phyloP scores from a whole-genome alignment of 2,797 vertebrate genomes.

The Propithecus deckenii region DNA sequence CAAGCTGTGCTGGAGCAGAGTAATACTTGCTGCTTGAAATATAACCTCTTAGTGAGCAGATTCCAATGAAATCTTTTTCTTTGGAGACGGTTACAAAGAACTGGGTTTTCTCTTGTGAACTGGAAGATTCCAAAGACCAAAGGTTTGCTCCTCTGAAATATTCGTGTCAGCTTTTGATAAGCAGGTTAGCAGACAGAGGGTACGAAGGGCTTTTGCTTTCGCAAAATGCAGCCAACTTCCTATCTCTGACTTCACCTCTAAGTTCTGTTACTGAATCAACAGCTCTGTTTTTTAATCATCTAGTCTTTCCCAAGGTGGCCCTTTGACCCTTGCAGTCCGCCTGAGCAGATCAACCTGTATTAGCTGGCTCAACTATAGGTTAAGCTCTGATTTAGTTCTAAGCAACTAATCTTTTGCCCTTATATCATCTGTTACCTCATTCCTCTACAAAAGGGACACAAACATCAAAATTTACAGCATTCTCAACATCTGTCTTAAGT shows the following conservation, averaged over 20 bases:
- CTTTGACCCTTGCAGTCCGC: conserved; percentile 42
- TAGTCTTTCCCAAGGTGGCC: not conserved
- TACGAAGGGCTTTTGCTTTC: not conserved
- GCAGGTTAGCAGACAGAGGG: not conserved
- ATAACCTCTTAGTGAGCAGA: not conserved
- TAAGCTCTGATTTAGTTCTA: conserved; percentile 17
- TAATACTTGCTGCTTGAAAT: not conserved
- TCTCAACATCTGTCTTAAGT: conserved; percentile 20
- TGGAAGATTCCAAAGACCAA: conserved; percentile 42
- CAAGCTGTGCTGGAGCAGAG: not conserved
- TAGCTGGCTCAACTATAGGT: not conserved
- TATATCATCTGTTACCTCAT: not conserved
- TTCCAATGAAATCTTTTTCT: not conserved
- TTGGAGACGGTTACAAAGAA: not conserved
- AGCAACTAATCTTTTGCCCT: not conserved
- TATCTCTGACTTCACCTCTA: not conserved
- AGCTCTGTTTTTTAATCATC: not conserved
- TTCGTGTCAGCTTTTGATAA: conserved; percentile 11
- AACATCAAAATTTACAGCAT: not conserved
- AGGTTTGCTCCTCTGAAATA: conserved; percentile 24
- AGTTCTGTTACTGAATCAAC: conserved; percentile 16
- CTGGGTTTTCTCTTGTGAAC: conserved; percentile 4
- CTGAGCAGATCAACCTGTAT: not conserved
- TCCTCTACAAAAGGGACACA: conserved; percentile 25
- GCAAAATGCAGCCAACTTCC: conserved; percentile 19